Base-by-base conservation (phyloP, 1,140 invertebrate species). In the Conus ventricosus region DNA sequence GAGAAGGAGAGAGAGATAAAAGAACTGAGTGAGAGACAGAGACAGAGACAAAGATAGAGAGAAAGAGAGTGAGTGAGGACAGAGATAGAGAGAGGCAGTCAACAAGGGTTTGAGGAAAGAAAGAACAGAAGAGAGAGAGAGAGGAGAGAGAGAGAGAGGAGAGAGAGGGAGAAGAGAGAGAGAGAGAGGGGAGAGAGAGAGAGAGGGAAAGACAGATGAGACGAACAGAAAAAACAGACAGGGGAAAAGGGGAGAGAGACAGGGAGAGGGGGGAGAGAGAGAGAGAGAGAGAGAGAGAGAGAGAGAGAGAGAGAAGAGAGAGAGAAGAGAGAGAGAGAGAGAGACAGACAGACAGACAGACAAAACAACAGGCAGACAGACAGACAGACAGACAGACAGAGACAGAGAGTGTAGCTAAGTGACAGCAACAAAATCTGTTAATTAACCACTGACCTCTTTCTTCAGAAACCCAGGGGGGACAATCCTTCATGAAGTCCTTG, bases 401-500 rank as follows among this genome's bases (percentile, higher is more conserved):
- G 4, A 71, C 0, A 11, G 17, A 63, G 1, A 63, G 60, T 3
- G 39, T 39, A 39, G 39, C 39, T 39, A 39, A 39, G 39, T 39
- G 3, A 39, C 39, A 39, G 39, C 39, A 39, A 39, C 0, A 0
- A 39, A 0, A 39, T 39, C 39, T 39, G 3, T 39, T 39, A 39
- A 39, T 39, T 3, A 39, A 39, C 39, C 39, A 78, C 76, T 78
- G 8, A 95, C 94, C 78, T 95, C 94, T 89, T 94, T 92, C 75
- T 94, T 95, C 89, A 95, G 90, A 84, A 95, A 94, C 10, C 95
- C 95, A 75, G 91, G 93, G 93, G 4, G 95, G 95, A 88, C 95
- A 95, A 88, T 95, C 95, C 84, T 94, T 92, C 57, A 95, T 93
- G 89, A 95, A 95, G 90, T 95, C 95, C 88, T 94, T 94, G 89